A percentile compares a stretch with the other conserved stretches of the same genome.
Evolutionary conservation across 2,113 vertebrate genomes (phyloP).

Genomic region (Chionis minor): DNA sequence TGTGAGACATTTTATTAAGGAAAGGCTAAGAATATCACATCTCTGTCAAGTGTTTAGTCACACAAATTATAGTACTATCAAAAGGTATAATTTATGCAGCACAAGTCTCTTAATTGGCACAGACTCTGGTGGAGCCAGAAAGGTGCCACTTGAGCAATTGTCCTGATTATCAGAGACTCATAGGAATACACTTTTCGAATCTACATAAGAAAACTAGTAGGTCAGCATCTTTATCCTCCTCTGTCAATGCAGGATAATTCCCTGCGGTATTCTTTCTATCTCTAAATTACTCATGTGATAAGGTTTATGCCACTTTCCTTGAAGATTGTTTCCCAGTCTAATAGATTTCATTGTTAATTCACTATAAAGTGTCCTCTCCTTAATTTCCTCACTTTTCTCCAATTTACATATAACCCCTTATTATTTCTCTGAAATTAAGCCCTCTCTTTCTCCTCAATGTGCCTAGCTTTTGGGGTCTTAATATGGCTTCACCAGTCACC

Average conservation of each 20-base stretch:
- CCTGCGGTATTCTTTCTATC: not conserved
- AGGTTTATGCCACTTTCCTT: not conserved
- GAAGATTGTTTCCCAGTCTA: constrained; percentile 13
- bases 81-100: constrained; percentile 65
- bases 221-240: constrained; percentile 53
- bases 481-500: not conserved
- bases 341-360: constrained; percentile 30
- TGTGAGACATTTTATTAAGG: constrained; percentile 45
- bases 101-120: constrained; percentile 58
- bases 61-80: constrained; percentile 61
- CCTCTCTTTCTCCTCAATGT: not conserved
- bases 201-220: constrained; percentile 16
- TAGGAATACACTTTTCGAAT: constrained; percentile 43
- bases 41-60: constrained; percentile 60
- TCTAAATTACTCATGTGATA: constrained; percentile 28
- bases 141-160: constrained; percentile 60
- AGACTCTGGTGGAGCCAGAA: constrained; percentile 41
- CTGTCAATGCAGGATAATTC: constrained; percentile 37
- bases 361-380: not conserved
- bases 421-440: constrained; percentile 15
- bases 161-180: constrained; percentile 51
- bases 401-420: not conserved
- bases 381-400: constrained; percentile 6
- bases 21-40: constrained; percentile 58
- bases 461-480: not conserved